Conservation (phyloP, 2,888 invertebrate species). For the Temnothorax ravouxi region DNA sequence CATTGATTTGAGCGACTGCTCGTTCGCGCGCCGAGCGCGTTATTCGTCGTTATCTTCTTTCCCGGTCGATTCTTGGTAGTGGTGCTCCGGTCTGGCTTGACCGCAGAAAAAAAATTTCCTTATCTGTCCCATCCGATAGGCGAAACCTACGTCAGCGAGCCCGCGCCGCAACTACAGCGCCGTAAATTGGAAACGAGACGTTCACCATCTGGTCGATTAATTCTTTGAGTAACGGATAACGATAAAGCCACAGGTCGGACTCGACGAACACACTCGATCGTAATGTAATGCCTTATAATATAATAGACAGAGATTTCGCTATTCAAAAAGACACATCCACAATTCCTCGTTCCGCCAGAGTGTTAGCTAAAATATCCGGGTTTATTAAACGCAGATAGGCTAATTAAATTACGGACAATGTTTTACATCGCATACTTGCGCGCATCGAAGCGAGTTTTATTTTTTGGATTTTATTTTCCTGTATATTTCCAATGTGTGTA, state of each 20-base stretch:
- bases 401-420: background rate
- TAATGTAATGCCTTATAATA: background rate
- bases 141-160: slow-evolving; percentile 30
- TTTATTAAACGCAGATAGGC: background rate
- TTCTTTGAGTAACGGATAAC: slow-evolving; percentile 35
- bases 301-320: background rate
- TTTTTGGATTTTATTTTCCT: background rate
- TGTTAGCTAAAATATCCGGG: background rate
- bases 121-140: slow-evolving; percentile 61
- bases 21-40: background rate
- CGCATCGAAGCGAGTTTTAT: background rate
- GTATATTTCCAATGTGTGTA: slow-evolving; percentile 17
- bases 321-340: background rate
- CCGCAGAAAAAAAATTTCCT: slow-evolving; percentile 36
- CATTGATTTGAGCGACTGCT: slow-evolving; percentile 72
- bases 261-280: background rate
- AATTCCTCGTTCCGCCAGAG: background rate
- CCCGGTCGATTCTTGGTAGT: slow-evolving; percentile 69
- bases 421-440: background rate
- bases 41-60: slow-evolving; percentile 69
- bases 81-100: slow-evolving; percentile 32
- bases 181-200: slow-evolving; percentile 38
- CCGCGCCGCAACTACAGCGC: background rate
- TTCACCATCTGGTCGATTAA: slow-evolving; percentile 50
- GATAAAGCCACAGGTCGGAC: slow-evolving; percentile 2